Conservation (phyloP, 2,797 vertebrate genomes). For the Eidolon dupreanum region DNA sequence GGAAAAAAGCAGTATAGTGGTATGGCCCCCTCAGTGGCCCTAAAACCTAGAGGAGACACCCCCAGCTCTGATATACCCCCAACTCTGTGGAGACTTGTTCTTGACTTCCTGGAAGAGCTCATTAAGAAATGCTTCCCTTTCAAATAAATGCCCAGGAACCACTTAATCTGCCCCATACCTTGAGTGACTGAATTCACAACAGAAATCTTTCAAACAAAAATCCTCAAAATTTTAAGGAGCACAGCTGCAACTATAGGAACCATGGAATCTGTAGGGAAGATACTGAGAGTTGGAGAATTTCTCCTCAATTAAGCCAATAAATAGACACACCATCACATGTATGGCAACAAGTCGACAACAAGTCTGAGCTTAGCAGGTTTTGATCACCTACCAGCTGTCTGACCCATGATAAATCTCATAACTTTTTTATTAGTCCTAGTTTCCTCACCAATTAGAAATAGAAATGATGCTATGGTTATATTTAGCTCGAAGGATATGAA, state of each 20-base stretch:
- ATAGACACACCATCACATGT: neutral
- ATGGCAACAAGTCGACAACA: neutral
- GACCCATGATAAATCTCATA: neutral
- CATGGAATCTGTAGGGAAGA: neutral
- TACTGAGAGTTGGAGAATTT: neutral
- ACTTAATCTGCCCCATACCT: neutral
- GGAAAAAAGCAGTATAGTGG: neutral
- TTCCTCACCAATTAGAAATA: neutral
- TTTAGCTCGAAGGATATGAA: constrained; percentile 19
- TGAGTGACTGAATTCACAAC: neutral
- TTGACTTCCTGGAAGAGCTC: neutral
- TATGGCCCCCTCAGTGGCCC: neutral
- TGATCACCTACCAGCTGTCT: neutral
- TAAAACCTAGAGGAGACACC: neutral
- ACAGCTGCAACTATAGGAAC: neutral
- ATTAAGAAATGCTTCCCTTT: neutral
- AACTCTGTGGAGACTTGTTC: neutral
- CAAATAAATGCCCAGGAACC: neutral
- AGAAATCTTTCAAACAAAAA: constrained; percentile 7
- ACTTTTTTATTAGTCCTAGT: constrained; percentile 15
- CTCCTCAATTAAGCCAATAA: neutral
- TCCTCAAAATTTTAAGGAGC: neutral
- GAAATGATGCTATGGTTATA: neutral
- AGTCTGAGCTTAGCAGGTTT: neutral
- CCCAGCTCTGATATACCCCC: neutral